These are phyloP conservation scores for Ditula angustiorana DNA, from an alignment of 2,888 invertebrate species.

Conservation along the genomic window DNA sequence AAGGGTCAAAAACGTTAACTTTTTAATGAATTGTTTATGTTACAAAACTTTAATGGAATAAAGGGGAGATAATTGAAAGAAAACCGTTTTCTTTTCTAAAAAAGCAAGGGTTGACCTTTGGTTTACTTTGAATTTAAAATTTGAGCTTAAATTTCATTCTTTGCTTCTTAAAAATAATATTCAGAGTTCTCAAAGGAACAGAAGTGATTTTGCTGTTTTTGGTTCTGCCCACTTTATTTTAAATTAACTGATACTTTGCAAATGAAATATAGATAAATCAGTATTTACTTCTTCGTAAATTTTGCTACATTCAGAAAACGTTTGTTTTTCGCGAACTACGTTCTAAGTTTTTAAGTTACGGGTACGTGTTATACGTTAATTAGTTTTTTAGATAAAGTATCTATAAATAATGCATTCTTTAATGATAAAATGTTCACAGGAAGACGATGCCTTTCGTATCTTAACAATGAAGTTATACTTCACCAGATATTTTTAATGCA, in stretches of 20 bases:
- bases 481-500: constrained; percentile 23
- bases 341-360: too few relatives aligned
- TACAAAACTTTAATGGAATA: constrained; percentile 9
- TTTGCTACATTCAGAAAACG: too few relatives aligned
- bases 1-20: not conserved
- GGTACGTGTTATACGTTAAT: too few relatives aligned
- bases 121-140: constrained; percentile 69
- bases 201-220: too few relatives aligned
- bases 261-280: too few relatives aligned
- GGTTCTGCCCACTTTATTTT: too few relatives aligned
- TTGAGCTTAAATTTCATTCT: not conserved
- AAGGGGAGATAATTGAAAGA: constrained; percentile 72
- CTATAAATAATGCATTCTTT: too few relatives aligned
- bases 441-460: constrained; percentile 17
- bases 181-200: too few relatives aligned
- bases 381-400: not conserved
- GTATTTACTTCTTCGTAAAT: too few relatives aligned
- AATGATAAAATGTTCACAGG: constrained; percentile 15
- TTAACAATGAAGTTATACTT: constrained; percentile 6
- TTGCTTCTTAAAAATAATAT: not conserved
- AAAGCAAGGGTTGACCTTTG: constrained; percentile 69
- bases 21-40: constrained; percentile 6
- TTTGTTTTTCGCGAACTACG: too few relatives aligned
- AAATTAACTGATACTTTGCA: too few relatives aligned
- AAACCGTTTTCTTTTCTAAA: constrained; percentile 70